A percentile compares a stretch with the other conserved stretches of the same genome.
phyloP scores from a whole-genome alignment of 2,888 invertebrate species.

The Drosophila suboccidentalis region DNA sequence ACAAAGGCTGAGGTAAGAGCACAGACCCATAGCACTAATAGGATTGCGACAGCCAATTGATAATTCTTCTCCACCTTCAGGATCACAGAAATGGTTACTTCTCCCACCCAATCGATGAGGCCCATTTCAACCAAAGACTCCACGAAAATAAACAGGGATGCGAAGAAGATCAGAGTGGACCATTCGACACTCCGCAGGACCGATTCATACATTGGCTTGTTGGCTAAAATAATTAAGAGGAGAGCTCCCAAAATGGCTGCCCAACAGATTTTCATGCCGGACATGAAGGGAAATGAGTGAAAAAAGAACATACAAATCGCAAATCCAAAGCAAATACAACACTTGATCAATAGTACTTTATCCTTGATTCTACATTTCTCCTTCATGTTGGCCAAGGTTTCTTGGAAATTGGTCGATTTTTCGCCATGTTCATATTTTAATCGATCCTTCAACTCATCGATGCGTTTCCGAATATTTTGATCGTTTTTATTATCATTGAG shows the following conservation, averaged over 20 bases:
- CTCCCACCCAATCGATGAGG: conserved; percentile 10
- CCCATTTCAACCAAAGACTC: conserved; percentile 7
- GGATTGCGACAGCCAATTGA: conserved; percentile 1
- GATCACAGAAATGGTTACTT: not conserved
- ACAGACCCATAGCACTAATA: conserved; percentile 1
- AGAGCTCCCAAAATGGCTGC: not conserved
- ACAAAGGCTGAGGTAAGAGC: conserved; percentile 5
- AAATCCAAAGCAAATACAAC: not conserved
- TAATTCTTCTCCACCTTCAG: not conserved
- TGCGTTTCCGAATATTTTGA: not conserved
- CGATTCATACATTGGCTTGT: not conserved
- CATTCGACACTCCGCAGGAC: conserved; percentile 4
- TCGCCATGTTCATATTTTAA: not conserved
- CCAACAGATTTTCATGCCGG: not conserved
- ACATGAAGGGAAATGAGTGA: not conserved
- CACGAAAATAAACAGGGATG: conserved; percentile 6
- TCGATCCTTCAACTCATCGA: not conserved
- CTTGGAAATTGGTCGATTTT: not conserved
- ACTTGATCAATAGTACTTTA: conserved; percentile 7
- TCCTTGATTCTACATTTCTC: not conserved
- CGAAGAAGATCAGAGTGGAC: conserved; percentile 14
- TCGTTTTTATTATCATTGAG: not conserved
- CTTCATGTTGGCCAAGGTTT: not conserved
- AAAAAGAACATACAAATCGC: not conserved
- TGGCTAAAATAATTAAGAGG: conserved; percentile 2